Evolutionary conservation across 2,888 invertebrate genomes (phyloP), one percentile per base, ranked within the genome.

Genomic region (Eurytoma californica): DNA sequence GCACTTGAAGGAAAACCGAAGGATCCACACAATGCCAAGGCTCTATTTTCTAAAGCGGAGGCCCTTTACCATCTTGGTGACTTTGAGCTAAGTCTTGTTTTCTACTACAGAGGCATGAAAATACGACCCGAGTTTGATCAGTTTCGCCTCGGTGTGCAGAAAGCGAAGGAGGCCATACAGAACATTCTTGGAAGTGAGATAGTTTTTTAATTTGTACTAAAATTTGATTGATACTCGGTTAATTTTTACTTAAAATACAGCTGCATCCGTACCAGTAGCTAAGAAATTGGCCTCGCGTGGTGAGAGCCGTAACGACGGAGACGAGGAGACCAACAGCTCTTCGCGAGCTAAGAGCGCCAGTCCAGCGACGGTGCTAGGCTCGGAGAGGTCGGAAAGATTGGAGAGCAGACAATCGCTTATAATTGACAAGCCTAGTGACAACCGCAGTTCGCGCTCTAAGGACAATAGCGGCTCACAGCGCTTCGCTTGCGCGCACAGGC

Each of bases 161-260:
- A 98, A 89, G 96, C 96, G 0, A 96, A 97, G 91, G 97, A 98
- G 89, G 97, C 98, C 12, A 98, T 98, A 83, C 95, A 97, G 89
- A 97, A 97, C 88, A 95, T 97, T 0, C 95, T 98, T 72, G 95
- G 95, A 77, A 91, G 91, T 90, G 74, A 70, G 67, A 55, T n/a
- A n/a, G n/a, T n/a, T n/a, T n/a, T n/a, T n/a, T n/a, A n/a, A n/a
- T n/a, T n/a, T n/a, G n/a, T n/a, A n/a, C n/a, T n/a, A n/a, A n/a
- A n/a, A n/a, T n/a, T n/a, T n/a, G n/a, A n/a, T n/a, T n/a, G n/a
- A n/a, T n/a, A n/a, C n/a, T n/a, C n/a, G n/a, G n/a, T n/a, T n/a
- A n/a, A n/a, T n/a, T n/a, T n/a, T n/a, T n/a, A 24, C 18, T 30
- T 20, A 49, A 28, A 63, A 18, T 0, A 2, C 49, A 82, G 80